Base-by-base conservation (phyloP, 2,888 invertebrate species). In the Thelaira solivaga region DNA sequence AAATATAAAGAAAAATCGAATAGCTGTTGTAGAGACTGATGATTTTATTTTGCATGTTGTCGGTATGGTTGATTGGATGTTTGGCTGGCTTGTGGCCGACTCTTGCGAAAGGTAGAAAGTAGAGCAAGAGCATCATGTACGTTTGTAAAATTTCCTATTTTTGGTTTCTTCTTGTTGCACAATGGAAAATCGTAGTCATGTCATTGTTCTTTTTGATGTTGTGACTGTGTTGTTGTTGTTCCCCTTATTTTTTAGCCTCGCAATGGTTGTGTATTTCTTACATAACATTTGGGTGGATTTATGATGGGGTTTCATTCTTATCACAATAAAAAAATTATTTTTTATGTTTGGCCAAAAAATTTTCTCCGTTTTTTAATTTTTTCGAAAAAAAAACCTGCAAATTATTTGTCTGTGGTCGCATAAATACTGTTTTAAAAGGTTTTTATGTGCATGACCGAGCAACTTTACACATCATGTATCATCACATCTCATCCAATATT, bases 101-200 rank as follows among this genome's bases (percentile, higher is more conserved):
- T 59, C 16, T 49, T 72, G 39, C 39, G 24, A 26, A 57, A 72
- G 55, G 62, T 64, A 45, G 55, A 64, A 72, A 64, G 55, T 72
- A 16, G 64, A 47, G 39, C 62, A 64, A 55, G n/a, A n/a, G 16
- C 3, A 16, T 47, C 72, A 29, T 64, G 45, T 62, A 18, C 49
- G 41, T 31, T 43, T 36, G 43, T 34, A 36, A 59, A 22, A 2
- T 55, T 53, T 29, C 13, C 2, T 36, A n/a, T 45, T 49, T n/a
- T 59, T 45, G 18, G 16, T 13, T 49, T 47, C 10, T 64, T 65
- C 65, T 77, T 72, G 7, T 68, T 65, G 67, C 61, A 79, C 69
- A 65, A 47, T 62, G 45, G 41, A 61, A 34, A 34, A 53, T 55
- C 2, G 39, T 39, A n/a, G 47, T 10, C 5, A 24, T 62, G 62